phyloP scores from a whole-genome alignment of 2,888 invertebrate species.

The Spicauda simplicius region DNA sequence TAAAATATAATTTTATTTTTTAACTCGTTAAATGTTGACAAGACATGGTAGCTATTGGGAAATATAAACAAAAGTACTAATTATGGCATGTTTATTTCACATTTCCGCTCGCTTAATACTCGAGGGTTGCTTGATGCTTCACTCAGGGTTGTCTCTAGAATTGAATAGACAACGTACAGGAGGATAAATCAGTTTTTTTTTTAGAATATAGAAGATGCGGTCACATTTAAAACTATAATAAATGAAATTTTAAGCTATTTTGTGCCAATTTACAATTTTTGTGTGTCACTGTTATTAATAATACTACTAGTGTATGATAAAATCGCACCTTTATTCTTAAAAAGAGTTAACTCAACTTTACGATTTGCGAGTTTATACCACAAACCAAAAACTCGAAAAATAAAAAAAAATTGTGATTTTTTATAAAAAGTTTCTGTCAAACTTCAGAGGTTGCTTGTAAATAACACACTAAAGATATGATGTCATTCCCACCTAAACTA shows the following conservation, averaged over 20 bases:
- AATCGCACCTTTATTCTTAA: no score
- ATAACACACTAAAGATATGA: constrained; percentile 4
- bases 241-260: no score
- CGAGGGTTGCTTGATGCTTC: neutral
- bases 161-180: neutral
- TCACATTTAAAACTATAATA: no score
- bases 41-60: neutral
- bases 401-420: no score
- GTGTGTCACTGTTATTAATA: no score
- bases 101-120: constrained; percentile 9
- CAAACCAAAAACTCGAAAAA: no score
- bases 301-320: neutral
- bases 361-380: no score
- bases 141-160: neutral
- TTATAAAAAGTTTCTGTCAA: neutral
- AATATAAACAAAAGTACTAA: constrained; percentile 11
- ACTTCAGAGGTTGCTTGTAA: neutral
- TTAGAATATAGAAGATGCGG: neutral
- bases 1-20: neutral
- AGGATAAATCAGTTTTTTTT: neutral
- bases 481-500: constrained; percentile 23
- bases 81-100: neutral
- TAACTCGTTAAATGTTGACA: neutral
- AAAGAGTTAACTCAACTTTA: no score
- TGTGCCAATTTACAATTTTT: no score